phyloP scores from a whole-genome alignment of 2,113 vertebrate genomes.

The Lynx canadensis region DNA sequence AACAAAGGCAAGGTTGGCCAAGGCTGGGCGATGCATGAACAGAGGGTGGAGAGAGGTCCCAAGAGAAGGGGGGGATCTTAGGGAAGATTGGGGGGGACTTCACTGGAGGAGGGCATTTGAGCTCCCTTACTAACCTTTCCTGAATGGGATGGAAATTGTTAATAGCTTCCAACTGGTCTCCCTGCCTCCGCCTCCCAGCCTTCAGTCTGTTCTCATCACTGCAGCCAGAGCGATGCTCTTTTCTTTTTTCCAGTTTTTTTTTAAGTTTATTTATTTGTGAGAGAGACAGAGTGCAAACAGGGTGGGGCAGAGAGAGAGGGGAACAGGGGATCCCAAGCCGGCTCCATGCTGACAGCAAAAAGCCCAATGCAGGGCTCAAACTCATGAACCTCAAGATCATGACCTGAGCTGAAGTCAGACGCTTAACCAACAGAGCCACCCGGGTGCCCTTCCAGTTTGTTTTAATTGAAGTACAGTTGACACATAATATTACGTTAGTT shows the following conservation, averaged over 20 bases:
- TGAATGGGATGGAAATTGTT: not conserved
- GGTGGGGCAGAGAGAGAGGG: too few relatives aligned
- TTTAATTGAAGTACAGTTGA: not conserved
- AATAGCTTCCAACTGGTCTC: not conserved
- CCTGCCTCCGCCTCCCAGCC: not conserved
- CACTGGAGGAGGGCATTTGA: not conserved
- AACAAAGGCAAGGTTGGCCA: not conserved
- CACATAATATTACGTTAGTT: not conserved
- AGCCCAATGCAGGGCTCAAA: too few relatives aligned
- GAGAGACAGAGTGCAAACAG: too few relatives aligned
- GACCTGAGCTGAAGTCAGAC: too few relatives aligned
- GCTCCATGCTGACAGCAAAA: too few relatives aligned
- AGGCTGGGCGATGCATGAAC: not conserved
- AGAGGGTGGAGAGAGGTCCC: not conserved
- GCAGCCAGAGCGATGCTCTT: not conserved
- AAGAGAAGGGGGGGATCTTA: not conserved
- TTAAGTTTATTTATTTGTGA: too few relatives aligned
- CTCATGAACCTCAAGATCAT: too few relatives aligned
- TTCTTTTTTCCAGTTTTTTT: too few relatives aligned
- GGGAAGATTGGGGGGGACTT: not conserved
- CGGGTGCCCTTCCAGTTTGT: not conserved
- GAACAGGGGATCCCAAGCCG: too few relatives aligned
- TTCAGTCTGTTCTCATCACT: not conserved
- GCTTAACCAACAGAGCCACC: too few relatives aligned
- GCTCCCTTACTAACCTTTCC: not conserved